Base-by-base conservation (phyloP, 2,113 vertebrate genomes). In the Choloepus hoffmanni region DNA sequence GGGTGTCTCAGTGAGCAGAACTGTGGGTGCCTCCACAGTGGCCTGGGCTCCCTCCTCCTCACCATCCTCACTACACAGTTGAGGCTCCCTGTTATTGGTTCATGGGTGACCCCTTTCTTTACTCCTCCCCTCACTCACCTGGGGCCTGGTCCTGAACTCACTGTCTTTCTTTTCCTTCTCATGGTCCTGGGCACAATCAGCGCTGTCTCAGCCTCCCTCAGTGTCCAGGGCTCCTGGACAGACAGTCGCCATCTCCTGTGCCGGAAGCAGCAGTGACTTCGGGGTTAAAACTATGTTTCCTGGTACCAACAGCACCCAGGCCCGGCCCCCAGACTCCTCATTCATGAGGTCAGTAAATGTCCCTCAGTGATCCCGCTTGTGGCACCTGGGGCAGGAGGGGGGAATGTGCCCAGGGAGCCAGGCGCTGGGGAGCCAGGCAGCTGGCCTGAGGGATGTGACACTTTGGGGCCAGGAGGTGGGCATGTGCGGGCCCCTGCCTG, bases 311-410 rank as follows among this genome's bases (percentile, higher is more conserved):
- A 96, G 91, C 89, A 26, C n/a, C 26, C 60, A 8, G 86, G 58
- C 33, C 45, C 0, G 6, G 6, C 0, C 18, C 94, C 92, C 33
- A 72, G 88, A 28, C 55, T 78, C 3, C 21, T 98, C 9, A 97
- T 97, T 45, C 95, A 96, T 0, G 0, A 0, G 0, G 45, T 16
- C 0, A 3, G 0, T 1, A 0, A 1, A 0, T 30, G 84, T 53
- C 84, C 87, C 58, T 45, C 72, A 43, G 40, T 40, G 21, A 12
- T 74, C 40, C 18, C 40, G 36, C 36, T 36, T 36, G 36, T 36
- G 36, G 36, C 36, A 36, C 36, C 36, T 36, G 36, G 36, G 36
- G 36, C 36, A 2, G 36, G 36, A 36, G 36, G 36, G 36, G 36
- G 36, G 36, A 36, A 36, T 36, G 36, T 36, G 36, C 36, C 36